phyloP scores from a whole-genome alignment of 2,888 invertebrate genomes.

The Nymphalis polychloros region DNA sequence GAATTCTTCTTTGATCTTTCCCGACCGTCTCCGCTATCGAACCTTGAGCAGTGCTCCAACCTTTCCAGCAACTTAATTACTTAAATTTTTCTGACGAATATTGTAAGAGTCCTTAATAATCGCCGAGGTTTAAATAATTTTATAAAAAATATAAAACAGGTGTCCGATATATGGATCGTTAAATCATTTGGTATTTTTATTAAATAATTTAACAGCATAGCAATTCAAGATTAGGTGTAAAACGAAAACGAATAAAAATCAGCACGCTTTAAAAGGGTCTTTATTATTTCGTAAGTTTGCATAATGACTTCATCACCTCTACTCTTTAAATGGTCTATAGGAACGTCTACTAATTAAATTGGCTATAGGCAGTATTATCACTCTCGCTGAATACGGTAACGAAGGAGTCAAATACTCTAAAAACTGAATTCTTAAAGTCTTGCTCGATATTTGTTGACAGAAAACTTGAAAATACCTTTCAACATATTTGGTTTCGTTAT shows the following conservation, averaged over 20 bases:
- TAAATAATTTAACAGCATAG: constrained; percentile 41
- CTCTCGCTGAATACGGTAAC: constrained; percentile 59
- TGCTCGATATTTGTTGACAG: constrained; percentile 56
- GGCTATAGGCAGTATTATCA: constrained; percentile 57
- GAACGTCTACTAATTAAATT: constrained; percentile 67
- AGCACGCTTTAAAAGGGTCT: constrained; percentile 40
- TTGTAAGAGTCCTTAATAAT: constrained; percentile 17
- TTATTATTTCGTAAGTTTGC: constrained; percentile 61
- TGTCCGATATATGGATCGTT: constrained; percentile 17
- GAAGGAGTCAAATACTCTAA: constrained; percentile 57
- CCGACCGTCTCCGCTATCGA: constrained; percentile 64
- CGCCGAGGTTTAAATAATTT: constrained; percentile 8
- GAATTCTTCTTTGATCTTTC: constrained; percentile 61
- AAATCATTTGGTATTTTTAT: constrained; percentile 31
- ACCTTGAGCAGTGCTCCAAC: constrained; percentile 34
- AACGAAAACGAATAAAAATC: constrained; percentile 43
- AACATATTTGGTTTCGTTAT: constrained; percentile 54
- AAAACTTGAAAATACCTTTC: constrained; percentile 54
- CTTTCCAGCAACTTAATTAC: constrained; percentile 29
- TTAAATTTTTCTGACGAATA: constrained; percentile 14
- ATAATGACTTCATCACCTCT: constrained; percentile 68
- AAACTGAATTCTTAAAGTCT: constrained; percentile 61
- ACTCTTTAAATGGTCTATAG: constrained; percentile 48
- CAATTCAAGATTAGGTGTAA: constrained; percentile 42
- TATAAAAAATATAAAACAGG: constrained; percentile 15